A percentile compares a stretch with the other conserved stretches of the same genome.
phyloP scores from a whole-genome alignment of 2,113 vertebrate species.

The Microtus oregoni region DNA sequence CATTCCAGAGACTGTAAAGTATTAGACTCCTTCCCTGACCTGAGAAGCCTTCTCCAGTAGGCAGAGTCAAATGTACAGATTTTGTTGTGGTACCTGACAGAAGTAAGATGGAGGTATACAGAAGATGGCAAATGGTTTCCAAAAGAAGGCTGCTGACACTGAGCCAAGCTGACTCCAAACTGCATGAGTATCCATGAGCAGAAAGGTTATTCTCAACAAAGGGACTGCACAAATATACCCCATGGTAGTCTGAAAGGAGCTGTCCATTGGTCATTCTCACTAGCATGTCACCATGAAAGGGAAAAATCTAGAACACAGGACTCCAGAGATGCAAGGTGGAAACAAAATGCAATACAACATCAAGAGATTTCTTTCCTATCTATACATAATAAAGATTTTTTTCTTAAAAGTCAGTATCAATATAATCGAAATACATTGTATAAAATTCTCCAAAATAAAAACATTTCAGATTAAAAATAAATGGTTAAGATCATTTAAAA shows the following conservation, averaged over 20 bases:
- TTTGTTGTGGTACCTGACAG: background rate
- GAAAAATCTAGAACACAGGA: background rate
- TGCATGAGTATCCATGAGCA: background rate
- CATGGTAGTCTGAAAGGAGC: background rate
- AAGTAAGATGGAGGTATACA: background rate
- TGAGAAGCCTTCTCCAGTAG: background rate
- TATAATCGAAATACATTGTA: background rate
- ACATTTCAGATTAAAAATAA: background rate
- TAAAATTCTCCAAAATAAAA: background rate
- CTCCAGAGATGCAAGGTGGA: background rate
- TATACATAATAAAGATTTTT: background rate
- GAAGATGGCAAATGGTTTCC: background rate
- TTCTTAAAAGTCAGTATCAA: background rate
- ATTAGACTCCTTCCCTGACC: background rate
- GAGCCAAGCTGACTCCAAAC: background rate
- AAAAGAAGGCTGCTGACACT: background rate
- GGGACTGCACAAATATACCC: background rate
- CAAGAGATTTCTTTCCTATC: background rate
- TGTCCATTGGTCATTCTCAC: background rate
- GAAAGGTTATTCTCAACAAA: background rate
- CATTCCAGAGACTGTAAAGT: background rate
- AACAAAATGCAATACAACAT: accelerated
- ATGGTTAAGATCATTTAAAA: no score
- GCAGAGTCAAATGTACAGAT: background rate
- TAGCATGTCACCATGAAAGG: background rate